Evolutionary conservation across 92 coral and sea anemone species (phyloP).

Genomic region (Umimayanthus kanabou): DNA sequence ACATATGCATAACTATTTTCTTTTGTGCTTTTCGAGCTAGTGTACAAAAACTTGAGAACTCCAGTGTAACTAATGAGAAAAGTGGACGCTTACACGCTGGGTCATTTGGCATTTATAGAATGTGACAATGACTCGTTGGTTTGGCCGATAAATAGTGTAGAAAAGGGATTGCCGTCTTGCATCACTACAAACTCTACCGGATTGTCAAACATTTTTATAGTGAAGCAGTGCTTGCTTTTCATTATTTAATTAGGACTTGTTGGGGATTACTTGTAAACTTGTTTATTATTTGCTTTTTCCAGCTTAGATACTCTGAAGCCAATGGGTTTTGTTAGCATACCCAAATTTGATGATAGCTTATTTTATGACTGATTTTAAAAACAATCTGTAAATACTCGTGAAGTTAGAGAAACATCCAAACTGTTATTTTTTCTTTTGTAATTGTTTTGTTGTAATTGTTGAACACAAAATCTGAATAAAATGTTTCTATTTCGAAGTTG

Average conservation of each 20-base stretch:
- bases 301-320: neutral
- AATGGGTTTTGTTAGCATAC: neutral
- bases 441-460: neutral
- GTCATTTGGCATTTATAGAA: neutral
- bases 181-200: neutral
- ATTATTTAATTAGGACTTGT: neutral
- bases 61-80: neutral
- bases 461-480: neutral
- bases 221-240: conserved; percentile 23
- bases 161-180: neutral
- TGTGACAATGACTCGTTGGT: neutral
- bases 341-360: neutral
- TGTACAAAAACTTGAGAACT: neutral
- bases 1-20: too few species aligned
- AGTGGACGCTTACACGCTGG: neutral
- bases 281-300: neutral
- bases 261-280: neutral
- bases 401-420: neutral
- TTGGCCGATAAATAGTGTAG: neutral
- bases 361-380: conserved; percentile 3
- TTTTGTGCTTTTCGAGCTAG: neutral
- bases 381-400: conserved; percentile 5
- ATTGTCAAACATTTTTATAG: conserved; percentile 11
- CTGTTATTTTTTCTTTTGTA: neutral
- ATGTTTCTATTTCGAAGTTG: neutral